These are phyloP conservation scores for Bombyx huttoni DNA, from an alignment of 2,888 invertebrate species.

Conservation along the genomic window DNA sequence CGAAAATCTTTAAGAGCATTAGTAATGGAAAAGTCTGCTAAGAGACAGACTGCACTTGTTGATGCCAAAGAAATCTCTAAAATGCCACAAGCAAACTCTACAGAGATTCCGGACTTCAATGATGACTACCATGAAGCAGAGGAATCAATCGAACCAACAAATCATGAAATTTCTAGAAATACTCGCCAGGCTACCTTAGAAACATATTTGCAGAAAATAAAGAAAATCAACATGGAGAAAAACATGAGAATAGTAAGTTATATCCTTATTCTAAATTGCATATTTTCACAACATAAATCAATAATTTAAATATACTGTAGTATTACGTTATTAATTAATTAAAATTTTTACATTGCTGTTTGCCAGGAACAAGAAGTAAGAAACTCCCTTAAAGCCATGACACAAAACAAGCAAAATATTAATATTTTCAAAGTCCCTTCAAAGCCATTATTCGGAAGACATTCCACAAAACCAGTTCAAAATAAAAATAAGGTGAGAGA, in stretches of 20 bases:
- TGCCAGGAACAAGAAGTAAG: constrained; percentile 34
- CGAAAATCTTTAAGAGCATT: constrained; percentile 50
- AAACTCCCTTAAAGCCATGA: constrained; percentile 24
- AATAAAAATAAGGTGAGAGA: constrained; percentile 24
- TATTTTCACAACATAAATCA: too few relatives aligned
- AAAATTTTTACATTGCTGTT: background rate
- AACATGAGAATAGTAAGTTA: constrained; percentile 38
- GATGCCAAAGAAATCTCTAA: constrained; percentile 22
- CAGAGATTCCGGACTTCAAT: constrained; percentile 19
- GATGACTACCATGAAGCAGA: constrained; percentile 13
- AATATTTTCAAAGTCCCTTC: constrained; percentile 32
- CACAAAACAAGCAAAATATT: background rate
- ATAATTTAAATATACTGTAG: too few relatives aligned
- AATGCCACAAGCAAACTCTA: constrained; percentile 30
- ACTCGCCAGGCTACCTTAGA: constrained; percentile 30
- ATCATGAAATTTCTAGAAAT: constrained; percentile 29
- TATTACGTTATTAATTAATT: too few relatives aligned
- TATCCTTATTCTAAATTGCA: background rate
- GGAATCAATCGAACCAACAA: constrained; percentile 15
- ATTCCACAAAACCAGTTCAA: constrained; percentile 10
- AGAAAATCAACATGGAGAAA: constrained; percentile 28
- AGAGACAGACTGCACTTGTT: constrained; percentile 26
- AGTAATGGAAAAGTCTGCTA: constrained; percentile 56
- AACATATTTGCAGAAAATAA: constrained; percentile 34
- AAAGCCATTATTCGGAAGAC: constrained; percentile 15